Conservation (phyloP, 2,888 invertebrate species). For the Ornithoptera priamus region DNA sequence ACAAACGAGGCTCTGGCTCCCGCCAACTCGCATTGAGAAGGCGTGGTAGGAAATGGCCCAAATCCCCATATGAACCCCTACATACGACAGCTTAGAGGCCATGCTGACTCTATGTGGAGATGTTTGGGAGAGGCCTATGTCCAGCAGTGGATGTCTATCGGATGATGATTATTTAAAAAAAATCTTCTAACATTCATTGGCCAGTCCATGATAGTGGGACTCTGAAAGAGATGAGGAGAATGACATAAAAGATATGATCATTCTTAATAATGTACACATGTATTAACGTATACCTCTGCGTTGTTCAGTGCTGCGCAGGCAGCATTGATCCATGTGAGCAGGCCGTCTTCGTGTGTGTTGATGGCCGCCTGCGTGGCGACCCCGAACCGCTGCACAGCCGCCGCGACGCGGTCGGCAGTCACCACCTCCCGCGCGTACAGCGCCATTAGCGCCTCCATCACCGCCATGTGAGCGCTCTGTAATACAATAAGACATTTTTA, state of each 20-base stretch:
- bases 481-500: conserved; percentile 39
- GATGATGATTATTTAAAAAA: no score
- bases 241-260: background rate
- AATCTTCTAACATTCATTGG: no score
- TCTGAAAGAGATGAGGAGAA: background rate
- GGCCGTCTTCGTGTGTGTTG: conserved; percentile 86
- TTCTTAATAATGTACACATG: background rate
- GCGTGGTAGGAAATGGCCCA: no score
- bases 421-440: conserved; percentile 96
- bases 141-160: no score
- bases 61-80: no score
- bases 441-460: conserved; percentile 97
- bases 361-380: conserved; percentile 68
- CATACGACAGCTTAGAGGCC: no score
- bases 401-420: conserved; percentile 90
- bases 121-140: no score
- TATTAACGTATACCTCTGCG: conserved; percentile 57
- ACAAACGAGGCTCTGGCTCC: no score
- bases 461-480: conserved; percentile 97
- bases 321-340: conserved; percentile 94
- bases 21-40: no score
- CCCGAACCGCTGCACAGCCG: conserved; percentile 90
- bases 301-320: conserved; percentile 88
- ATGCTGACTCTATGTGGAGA: no score
- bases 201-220: no score